phyloP scores from a whole-genome alignment of 1,140 invertebrate genomes.

The Aphaenogaster ashmeadi region DNA sequence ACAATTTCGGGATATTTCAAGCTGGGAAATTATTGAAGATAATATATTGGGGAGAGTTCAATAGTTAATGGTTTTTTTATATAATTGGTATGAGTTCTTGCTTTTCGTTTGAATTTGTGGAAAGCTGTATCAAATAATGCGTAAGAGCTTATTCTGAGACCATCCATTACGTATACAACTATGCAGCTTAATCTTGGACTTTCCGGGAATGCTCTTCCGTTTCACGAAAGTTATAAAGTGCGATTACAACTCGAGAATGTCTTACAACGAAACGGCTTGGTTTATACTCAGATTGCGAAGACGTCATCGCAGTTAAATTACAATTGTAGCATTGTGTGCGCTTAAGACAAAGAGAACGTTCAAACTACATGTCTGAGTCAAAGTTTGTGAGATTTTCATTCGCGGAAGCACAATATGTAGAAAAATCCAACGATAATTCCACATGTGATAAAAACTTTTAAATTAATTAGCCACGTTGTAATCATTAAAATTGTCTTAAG shows the following conservation, averaged over 20 bases:
- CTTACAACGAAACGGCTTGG: background rate
- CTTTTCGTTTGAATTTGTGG: background rate
- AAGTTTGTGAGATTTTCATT: constrained; percentile 2
- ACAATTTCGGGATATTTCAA: background rate
- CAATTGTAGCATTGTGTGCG: constrained; percentile 1
- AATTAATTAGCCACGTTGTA: background rate
- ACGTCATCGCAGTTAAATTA: constrained; percentile 23
- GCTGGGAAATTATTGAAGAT: background rate
- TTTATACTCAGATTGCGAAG: constrained; percentile 1
- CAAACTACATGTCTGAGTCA: background rate
- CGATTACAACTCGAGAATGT: constrained; percentile 27
- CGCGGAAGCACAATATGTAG: background rate
- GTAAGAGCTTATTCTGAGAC: background rate
- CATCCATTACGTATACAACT: background rate
- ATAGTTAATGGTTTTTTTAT: background rate
- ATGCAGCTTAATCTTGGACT: constrained; percentile 7
- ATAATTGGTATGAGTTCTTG: background rate
- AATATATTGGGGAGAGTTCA: background rate
- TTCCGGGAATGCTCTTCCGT: constrained; percentile 8
- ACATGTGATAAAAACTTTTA: background rate
- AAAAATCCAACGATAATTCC: background rate
- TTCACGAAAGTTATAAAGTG: constrained; percentile 16
- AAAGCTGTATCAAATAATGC: background rate
- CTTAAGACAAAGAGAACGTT: background rate
- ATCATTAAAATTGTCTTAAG: background rate